A percentile compares a stretch with the other conserved stretches of the same genome.
phyloP scores from a whole-genome alignment of 1,140 invertebrate species.

The Patella vulgata region DNA sequence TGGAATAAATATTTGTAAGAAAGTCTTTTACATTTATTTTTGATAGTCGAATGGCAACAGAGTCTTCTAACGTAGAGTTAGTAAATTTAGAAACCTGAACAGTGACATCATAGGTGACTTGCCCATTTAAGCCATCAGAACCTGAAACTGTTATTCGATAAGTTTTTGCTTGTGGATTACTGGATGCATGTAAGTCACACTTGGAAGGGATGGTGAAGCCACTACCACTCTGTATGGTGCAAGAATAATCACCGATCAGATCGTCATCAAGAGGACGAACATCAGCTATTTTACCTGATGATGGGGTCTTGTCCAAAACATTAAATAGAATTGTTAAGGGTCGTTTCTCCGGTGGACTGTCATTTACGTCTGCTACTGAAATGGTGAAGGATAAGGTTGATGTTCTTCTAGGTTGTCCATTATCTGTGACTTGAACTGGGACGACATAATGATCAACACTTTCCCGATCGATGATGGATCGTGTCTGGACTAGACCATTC shows the following conservation, averaged over 20 bases:
- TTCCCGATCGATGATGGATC: slow-evolving; percentile 84
- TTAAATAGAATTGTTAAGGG: slow-evolving; percentile 83
- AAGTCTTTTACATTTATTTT: slow-evolving; percentile 81
- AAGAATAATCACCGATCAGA: slow-evolving; percentile 85
- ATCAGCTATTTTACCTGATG: slow-evolving; percentile 84
- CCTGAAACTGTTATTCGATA: slow-evolving; percentile 81
- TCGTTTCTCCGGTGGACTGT: slow-evolving; percentile 86
- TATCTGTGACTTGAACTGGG: slow-evolving; percentile 88
- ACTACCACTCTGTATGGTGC: slow-evolving; percentile 68
- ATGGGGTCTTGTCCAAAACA: slow-evolving; percentile 69
- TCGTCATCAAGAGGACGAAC: slow-evolving; percentile 92
- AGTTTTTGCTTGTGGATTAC: slow-evolving; percentile 47
- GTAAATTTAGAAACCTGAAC: slow-evolving; percentile 84
- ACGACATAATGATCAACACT: slow-evolving; percentile 73
- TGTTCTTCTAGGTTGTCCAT: slow-evolving; percentile 78
- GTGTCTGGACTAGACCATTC: slow-evolving; percentile 83
- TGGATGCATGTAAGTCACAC: slow-evolving; percentile 78
- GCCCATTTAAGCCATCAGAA: slow-evolving; percentile 80
- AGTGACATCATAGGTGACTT: slow-evolving; percentile 82
- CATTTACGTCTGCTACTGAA: slow-evolving; percentile 88
- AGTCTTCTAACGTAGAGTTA: slow-evolving; percentile 84
- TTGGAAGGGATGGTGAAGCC: slow-evolving; percentile 78
- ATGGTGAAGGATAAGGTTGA: slow-evolving; percentile 85
- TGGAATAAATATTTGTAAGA: slow-evolving; percentile 78
- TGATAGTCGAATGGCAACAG: slow-evolving; percentile 78